Base-by-base conservation (phyloP, 2,888 invertebrate species). In the Argyresthia goedartella region DNA sequence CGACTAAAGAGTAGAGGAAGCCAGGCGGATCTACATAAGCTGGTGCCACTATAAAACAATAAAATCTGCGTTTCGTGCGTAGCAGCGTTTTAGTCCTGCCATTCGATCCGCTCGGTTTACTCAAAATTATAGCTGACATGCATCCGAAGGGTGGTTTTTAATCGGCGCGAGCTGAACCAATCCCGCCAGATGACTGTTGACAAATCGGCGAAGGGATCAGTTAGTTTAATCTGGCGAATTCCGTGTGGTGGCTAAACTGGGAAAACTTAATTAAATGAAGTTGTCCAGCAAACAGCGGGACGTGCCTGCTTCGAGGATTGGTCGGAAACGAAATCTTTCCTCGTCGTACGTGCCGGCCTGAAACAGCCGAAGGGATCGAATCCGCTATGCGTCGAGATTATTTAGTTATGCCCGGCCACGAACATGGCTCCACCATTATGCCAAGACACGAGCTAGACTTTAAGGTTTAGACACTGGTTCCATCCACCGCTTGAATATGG, bases 101-200 rank as follows among this genome's bases (percentile, higher is more conserved):
- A 84, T 84, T 82, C 79, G 84, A 71, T 74, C 68, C 81, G 81
- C 78, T 67, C 81, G 73, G 81, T 85, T 85, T 81, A 77, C 73
- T 84, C 78, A 81, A 75, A 82, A 81, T 82, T 81, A 84, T 81
- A 74, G 72, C 75, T 43, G 51, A 47, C 39, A 25, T 11, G 42
- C 16, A 60, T 59, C 50, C 51, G 64, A 63, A 66, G 75, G 76
- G 69, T 72, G 65, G 59, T 62, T 71, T 69, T 70, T 75, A 73
- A 69, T 69, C 65, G 34, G 47, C 33, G 35, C 33, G 34, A n/a
- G 11, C 11, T 15, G 25, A 25, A 25, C 11, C 15, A 11, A 47
- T 65, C 66, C 59, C 60, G 59, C 53, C 58, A 62, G 65, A 63
- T 64, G 62, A 60, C 62, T 59, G 54, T 54, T 54, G 57, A 54